Evolutionary conservation across 2,888 invertebrate genomes (phyloP).

Genomic region (Drosophila aldrichi): DNA sequence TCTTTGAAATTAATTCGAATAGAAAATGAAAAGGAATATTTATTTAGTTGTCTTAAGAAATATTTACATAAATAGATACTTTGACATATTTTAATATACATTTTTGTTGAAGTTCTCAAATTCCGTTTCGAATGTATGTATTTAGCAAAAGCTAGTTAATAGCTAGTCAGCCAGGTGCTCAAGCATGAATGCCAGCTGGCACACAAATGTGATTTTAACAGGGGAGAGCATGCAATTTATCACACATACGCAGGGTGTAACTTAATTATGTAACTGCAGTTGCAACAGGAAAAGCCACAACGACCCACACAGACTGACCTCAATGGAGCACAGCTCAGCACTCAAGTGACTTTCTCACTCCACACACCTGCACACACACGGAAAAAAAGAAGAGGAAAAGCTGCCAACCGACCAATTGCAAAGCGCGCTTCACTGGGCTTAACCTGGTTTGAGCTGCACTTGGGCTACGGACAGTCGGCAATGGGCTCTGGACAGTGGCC

Average conservation of each 20-base stretch:
- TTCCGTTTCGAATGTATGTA: neutral
- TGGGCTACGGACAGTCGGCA: conserved; percentile 16
- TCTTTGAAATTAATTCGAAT: neutral
- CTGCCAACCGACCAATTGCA: conserved; percentile 27
- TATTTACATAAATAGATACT: too few relatives aligned
- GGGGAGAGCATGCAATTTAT: conserved; percentile 28
- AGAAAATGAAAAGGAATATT: neutral
- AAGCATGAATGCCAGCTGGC: conserved; percentile 15
- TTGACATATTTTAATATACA: too few relatives aligned
- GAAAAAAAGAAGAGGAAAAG: neutral
- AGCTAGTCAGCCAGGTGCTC: neutral
- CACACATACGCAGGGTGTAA: conserved; percentile 25
- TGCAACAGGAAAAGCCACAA: conserved; percentile 7
- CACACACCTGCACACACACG: neutral
- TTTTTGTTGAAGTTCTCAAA: neutral
- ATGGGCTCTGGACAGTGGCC: neutral
- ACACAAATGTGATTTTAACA: conserved; percentile 10
- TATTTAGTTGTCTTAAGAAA: too few relatives aligned
- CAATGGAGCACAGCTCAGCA: neutral
- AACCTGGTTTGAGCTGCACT: conserved; percentile 18
- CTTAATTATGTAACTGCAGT: conserved; percentile 29
- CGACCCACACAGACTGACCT: conserved; percentile 4
- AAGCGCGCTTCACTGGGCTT: conserved; percentile 30
- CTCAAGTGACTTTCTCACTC: neutral
- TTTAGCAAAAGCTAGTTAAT: conserved; percentile 4